These are phyloP conservation scores for Calliopsis andreniformis DNA, from an alignment of 1,140 invertebrate genomes.

Conservation along the genomic window DNA sequence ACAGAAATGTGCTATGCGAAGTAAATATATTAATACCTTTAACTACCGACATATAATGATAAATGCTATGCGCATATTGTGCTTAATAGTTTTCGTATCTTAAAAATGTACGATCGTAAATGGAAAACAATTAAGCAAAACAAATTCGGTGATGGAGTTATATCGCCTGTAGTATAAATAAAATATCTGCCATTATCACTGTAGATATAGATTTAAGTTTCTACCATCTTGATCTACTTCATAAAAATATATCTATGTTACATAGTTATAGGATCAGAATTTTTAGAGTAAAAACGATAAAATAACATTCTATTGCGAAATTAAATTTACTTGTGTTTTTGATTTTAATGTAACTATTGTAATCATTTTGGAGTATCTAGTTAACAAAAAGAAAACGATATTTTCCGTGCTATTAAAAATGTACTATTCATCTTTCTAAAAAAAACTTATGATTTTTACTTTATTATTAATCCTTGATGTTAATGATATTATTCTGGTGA, in stretches of 20 bases:
- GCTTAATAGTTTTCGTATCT: conserved; percentile 24
- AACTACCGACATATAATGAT: conserved; percentile 39
- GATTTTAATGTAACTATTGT: not conserved
- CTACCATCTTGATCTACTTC: conserved; percentile 23
- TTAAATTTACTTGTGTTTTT: conserved; percentile 5
- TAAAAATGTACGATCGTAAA: conserved; percentile 26
- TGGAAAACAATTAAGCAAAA: conserved; percentile 9
- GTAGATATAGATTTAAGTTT: conserved; percentile 49
- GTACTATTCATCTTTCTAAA: conserved; percentile 10
- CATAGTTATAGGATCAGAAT: conserved; percentile 17
- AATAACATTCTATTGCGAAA: not conserved
- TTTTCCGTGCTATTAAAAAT: conserved; percentile 12
- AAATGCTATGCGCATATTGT: conserved; percentile 25
- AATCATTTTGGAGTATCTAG: conserved; percentile 7
- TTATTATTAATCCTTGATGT: conserved; percentile 12
- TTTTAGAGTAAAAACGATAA: conserved; percentile 29
- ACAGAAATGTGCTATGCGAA: conserved; percentile 48
- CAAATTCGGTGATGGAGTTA: not conserved
- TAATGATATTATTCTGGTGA: conserved; percentile 45
- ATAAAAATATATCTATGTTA: conserved; percentile 52
- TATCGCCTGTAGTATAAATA: conserved; percentile 61
- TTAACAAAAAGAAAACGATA: not conserved
- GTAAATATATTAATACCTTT: conserved; percentile 54
- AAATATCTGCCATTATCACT: conserved; percentile 68
- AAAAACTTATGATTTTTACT: conserved; percentile 14